Percentiles rank a stretch among this genome's conserved stretches.
Evolutionary conservation across 2,113 vertebrate genomes (phyloP).

Genomic region (Tyto alba): DNA sequence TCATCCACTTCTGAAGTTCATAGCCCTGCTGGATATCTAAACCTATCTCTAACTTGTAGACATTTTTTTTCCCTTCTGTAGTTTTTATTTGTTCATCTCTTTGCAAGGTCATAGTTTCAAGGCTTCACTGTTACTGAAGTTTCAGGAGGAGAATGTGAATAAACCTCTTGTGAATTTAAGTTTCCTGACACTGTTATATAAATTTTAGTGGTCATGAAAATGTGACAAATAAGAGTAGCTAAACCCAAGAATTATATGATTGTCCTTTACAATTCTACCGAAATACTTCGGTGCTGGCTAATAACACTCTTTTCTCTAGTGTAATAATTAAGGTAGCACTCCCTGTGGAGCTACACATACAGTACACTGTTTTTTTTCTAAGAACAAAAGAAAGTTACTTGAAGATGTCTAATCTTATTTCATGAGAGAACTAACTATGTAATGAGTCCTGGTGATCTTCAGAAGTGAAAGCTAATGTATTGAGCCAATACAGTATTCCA

Average conservation of each 20-base stretch:
- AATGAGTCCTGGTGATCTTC: not conserved
- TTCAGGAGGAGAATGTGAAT: not conserved
- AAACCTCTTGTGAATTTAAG: not conserved
- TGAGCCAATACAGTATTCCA: not conserved
- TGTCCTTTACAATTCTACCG: not conserved
- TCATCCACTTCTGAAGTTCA: not conserved
- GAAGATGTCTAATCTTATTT: not conserved
- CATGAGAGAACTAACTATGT: not conserved
- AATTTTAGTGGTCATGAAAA: not conserved
- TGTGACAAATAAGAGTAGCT: not conserved
- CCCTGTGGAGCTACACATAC: not conserved
- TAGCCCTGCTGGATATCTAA: not conserved
- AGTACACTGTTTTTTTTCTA: not conserved
- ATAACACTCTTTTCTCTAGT: not conserved
- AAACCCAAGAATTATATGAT: not conserved
- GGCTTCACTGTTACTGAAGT: not conserved
- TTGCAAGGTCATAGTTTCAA: not conserved
- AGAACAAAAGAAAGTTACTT: not conserved
- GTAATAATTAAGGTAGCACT: not conserved
- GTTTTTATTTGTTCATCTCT: not conserved
- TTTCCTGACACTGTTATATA: not conserved
- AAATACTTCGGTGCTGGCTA: not conserved
- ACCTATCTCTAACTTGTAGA: not conserved
- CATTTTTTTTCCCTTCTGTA: not conserved
- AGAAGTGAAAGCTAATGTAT: not conserved